These are phyloP conservation scores for Bombus superbus DNA, from an alignment of 1,140 invertebrate species.

Conservation along the genomic window DNA sequence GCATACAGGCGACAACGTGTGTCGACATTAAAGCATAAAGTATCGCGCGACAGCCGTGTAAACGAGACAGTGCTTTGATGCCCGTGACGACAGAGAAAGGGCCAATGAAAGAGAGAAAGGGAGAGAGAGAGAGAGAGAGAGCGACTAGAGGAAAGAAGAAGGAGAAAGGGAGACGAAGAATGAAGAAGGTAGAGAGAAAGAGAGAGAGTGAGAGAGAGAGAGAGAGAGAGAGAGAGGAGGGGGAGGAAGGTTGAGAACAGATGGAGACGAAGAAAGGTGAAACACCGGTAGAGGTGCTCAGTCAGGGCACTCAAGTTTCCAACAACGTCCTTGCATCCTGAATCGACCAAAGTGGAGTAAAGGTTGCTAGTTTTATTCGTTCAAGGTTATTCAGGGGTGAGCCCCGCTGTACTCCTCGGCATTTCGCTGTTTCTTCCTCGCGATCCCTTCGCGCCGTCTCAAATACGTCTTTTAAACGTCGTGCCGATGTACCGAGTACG, in stretches of 20 bases:
- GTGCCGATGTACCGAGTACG: too few relatives aligned
- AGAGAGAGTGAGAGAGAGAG: too few relatives aligned
- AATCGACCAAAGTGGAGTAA: slow-evolving; percentile 7
- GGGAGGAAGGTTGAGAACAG: neutral
- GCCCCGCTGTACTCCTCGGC: neutral
- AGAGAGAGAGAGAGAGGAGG: neutral
- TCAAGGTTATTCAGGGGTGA: neutral
- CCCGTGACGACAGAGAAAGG: slow-evolving; percentile 51
- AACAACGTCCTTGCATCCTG: slow-evolving; percentile 14
- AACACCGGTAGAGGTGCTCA: slow-evolving; percentile 33
- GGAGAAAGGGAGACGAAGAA: neutral
- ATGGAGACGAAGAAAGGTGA: slow-evolving; percentile 40
- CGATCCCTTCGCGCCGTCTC: neutral
- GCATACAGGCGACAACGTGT: slow-evolving; percentile 57
- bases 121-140: neutral
- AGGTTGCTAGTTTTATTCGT: neutral
- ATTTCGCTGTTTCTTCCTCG: neutral
- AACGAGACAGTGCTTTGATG: slow-evolving; percentile 66
- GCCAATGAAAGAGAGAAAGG: neutral
- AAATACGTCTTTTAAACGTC: neutral
- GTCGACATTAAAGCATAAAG: slow-evolving; percentile 64
- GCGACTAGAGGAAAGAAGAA: too few relatives aligned
- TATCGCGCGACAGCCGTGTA: slow-evolving; percentile 63
- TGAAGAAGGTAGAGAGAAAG: too few relatives aligned
- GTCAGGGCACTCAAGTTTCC: neutral